A percentile compares a stretch with the other conserved stretches of the same genome.
Evolutionary conservation across 2,797 vertebrate genomes (phyloP).

Genomic region (Sphenodon punctatus): DNA sequence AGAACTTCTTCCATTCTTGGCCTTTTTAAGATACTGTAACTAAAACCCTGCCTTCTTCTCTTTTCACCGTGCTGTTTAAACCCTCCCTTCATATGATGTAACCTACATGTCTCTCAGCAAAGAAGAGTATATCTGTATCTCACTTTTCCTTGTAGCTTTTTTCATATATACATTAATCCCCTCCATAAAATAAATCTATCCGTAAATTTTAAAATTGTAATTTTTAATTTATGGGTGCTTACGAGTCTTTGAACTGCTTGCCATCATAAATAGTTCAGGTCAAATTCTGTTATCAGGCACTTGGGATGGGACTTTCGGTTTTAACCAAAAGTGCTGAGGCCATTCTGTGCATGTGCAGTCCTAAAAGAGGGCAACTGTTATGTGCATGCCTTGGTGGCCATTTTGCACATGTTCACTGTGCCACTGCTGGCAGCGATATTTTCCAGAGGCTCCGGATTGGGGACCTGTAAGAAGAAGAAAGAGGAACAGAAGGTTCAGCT

Average conservation of each 20-base stretch:
- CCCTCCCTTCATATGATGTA: not conserved
- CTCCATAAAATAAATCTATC: not conserved
- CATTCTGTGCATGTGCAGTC: no score
- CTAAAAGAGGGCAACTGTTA: no score
- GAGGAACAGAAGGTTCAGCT: no score
- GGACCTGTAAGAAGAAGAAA: no score
- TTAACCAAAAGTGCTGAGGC: no score
- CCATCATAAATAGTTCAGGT: not conserved
- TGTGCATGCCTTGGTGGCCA: no score
- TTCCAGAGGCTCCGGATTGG: no score
- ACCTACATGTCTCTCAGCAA: no score
- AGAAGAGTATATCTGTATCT: no score
- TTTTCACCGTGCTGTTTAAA: not conserved
- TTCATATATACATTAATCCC: not conserved
- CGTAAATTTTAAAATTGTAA: not conserved
- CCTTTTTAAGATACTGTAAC: not conserved
- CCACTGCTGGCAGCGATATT: no score
- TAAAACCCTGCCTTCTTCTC: not conserved
- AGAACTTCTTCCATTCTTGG: not conserved
- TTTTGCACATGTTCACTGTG: no score
- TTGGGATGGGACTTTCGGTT: no score
- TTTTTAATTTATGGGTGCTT: rapidly evolving
- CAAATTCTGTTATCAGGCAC: not conserved
- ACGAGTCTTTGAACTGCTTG: not conserved
- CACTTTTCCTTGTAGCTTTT: not conserved